A percentile compares a stretch with the other conserved stretches of the same genome.
These are phyloP conservation scores for Varecia variegata DNA, from an alignment of 2,797 vertebrate genomes.

Conservation along the genomic window DNA sequence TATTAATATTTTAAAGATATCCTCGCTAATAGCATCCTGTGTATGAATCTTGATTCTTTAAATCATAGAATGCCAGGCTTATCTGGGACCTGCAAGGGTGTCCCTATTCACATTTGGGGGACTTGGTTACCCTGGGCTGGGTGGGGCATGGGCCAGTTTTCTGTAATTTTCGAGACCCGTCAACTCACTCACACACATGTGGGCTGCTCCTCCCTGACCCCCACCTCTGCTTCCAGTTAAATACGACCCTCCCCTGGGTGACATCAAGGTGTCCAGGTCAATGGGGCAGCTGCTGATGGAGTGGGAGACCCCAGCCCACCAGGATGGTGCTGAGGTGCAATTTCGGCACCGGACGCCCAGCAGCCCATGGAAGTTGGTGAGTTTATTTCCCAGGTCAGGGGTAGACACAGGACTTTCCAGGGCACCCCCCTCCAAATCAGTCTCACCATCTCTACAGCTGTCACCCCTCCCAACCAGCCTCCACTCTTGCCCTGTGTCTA, in stretches of 20 bases:
- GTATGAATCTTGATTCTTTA: background rate
- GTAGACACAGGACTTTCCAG: background rate
- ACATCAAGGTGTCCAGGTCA: background rate
- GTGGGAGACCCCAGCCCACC: background rate
- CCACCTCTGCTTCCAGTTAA: conserved; percentile 73
- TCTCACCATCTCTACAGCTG: too few species aligned
- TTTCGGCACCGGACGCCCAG: background rate
- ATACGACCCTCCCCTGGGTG: accelerated
- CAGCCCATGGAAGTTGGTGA: conserved; percentile 70
- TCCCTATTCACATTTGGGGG: background rate
- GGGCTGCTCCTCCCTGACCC: background rate
- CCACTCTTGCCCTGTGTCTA: background rate
- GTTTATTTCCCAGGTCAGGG: background rate
- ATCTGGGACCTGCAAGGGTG: background rate
- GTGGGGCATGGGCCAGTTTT: background rate
- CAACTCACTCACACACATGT: background rate
- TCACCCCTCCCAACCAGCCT: background rate
- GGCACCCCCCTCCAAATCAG: too few species aligned
- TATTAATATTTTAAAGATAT: background rate
- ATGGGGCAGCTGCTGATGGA: background rate
- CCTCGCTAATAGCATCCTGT: background rate
- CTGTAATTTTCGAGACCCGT: background rate
- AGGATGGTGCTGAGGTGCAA: accelerated
- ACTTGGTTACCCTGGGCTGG: background rate
- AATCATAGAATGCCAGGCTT: background rate